Evolutionary conservation across 1,140 invertebrate species (phyloP).

Genomic region (Ceratosolen solmsi): DNA sequence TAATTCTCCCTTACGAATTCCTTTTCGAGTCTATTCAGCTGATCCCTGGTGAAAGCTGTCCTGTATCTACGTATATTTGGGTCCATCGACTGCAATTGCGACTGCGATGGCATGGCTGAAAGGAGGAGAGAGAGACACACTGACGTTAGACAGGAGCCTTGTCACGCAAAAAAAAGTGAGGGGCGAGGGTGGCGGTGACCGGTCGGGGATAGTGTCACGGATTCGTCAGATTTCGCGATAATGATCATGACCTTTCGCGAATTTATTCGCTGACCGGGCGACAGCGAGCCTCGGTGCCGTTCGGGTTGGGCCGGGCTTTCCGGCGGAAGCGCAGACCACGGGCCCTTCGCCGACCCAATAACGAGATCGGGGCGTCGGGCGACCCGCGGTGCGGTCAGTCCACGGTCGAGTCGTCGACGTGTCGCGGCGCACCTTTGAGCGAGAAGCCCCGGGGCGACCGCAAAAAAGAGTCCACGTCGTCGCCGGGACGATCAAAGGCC

Average conservation of each 20-base stretch:
- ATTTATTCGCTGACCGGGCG: no score
- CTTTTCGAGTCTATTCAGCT: slow-evolving; percentile 93
- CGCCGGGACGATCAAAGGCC: neutral
- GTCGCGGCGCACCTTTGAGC: neutral
- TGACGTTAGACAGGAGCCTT: neutral
- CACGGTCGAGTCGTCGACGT: neutral
- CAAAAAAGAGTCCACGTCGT: slow-evolving; percentile 16
- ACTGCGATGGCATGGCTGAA: neutral
- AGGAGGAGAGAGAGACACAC: no score
- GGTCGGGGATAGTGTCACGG: neutral
- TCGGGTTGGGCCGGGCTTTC: no score
- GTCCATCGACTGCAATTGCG: slow-evolving; percentile 63
- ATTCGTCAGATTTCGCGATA: no score
- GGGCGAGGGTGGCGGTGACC: neutral
- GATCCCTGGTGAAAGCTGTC: slow-evolving; percentile 98
- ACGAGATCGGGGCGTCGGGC: neutral
- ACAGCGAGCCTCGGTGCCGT: no score
- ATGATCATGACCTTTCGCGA: no score
- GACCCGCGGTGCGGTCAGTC: neutral
- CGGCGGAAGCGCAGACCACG: no score
- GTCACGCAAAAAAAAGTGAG: neutral
- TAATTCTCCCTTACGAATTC: slow-evolving; percentile 99
- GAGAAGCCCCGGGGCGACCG: neutral
- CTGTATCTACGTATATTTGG: slow-evolving; percentile 90
- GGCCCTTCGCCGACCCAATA: neutral